Conservation (phyloP, 2,797 vertebrate species). For the Megalops cyprinoides region DNA sequence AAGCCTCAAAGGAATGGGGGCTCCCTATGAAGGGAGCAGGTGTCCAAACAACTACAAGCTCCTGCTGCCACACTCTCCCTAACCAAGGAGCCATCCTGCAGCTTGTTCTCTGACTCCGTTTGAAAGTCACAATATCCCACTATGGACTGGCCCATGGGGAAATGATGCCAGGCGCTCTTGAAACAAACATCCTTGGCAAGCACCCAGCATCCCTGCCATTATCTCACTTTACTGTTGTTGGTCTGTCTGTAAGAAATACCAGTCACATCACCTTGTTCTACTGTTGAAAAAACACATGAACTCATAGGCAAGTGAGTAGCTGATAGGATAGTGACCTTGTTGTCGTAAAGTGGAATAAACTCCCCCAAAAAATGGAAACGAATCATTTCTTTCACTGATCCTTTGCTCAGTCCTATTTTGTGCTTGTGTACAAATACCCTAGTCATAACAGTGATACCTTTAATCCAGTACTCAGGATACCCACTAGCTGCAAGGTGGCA, state of each 20-base stretch:
- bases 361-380: conserved; percentile 59
- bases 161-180: neutral
- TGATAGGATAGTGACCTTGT: conserved; percentile 44
- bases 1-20: neutral
- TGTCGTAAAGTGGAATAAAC: conserved; percentile 48
- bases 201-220: neutral
- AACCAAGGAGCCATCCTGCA: neutral
- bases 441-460: conserved; percentile 50
- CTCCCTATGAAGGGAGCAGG: neutral
- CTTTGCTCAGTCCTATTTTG: conserved; percentile 55
- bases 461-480: conserved; percentile 47
- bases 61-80: neutral
- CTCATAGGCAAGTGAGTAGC: conserved; percentile 51
- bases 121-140: neutral
- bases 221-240: conserved; percentile 33
- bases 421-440: conserved; percentile 57
- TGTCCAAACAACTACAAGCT: too few relatives aligned
- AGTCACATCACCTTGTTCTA: conserved; percentile 15
- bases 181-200: neutral
- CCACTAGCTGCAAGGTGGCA: conserved; percentile 49
- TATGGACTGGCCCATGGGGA: neutral
- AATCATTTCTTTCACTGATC: conserved; percentile 53
- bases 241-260: conserved; percentile 45
- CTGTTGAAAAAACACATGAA: conserved; percentile 25
- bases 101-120: neutral